Percentiles rank a stretch among this genome's conserved stretches.
Evolutionary conservation across 2,888 invertebrate species (phyloP).

Genomic region (Athalia rosae): DNA sequence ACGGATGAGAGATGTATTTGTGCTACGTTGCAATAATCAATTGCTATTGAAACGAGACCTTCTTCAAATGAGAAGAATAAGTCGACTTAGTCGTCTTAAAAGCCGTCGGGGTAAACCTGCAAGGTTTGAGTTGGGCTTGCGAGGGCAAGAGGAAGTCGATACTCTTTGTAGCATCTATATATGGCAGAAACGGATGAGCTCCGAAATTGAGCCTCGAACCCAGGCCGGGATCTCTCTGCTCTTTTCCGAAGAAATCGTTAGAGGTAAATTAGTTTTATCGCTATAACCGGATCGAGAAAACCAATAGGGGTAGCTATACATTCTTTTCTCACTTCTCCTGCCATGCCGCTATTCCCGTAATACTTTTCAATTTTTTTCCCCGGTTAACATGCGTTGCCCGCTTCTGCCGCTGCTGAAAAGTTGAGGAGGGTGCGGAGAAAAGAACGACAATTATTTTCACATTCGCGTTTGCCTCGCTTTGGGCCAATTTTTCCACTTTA

Average conservation of each 20-base stretch:
- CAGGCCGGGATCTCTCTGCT: neutral
- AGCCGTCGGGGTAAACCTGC: slow-evolving; percentile 7
- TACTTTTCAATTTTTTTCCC: neutral
- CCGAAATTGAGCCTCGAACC: slow-evolving; percentile 34
- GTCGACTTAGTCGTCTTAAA: neutral
- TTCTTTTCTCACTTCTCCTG: slow-evolving; percentile 9
- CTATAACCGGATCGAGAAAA: slow-evolving; percentile 32
- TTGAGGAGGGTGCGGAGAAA: slow-evolving; percentile 35
- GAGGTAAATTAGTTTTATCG: slow-evolving; percentile 38
- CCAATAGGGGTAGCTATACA: slow-evolving; percentile 34
- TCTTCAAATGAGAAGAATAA: neutral
- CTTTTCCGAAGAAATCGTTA: slow-evolving; percentile 35
- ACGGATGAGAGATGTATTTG: neutral
- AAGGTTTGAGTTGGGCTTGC: neutral
- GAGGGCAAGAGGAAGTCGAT: slow-evolving; percentile 29
- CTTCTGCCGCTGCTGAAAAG: neutral
- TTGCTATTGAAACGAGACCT: neutral
- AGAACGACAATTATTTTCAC: slow-evolving; percentile 35
- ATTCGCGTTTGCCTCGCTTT: neutral
- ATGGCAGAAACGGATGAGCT: slow-evolving; percentile 14
- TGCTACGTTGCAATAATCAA: slow-evolving; percentile 15
- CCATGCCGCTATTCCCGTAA: neutral
- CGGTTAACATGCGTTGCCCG: neutral
- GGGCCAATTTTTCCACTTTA: slow-evolving; percentile 28
- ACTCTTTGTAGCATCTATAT: no score